Conservation (phyloP, 2,113 vertebrate species). For the Thalassoma bifasciatum region DNA sequence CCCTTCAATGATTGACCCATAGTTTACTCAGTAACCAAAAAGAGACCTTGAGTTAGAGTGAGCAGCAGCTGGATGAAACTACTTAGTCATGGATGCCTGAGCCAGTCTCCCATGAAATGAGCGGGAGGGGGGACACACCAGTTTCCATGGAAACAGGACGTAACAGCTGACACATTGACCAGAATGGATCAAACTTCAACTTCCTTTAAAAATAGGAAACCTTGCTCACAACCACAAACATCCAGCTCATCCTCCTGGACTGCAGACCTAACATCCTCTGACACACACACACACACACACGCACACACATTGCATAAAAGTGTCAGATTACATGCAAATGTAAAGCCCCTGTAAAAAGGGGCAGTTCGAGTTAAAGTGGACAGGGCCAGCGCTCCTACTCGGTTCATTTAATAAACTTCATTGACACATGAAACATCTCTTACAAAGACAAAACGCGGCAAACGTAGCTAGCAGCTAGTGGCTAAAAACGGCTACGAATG, state of each 20-base stretch:
- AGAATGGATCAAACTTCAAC: constrained; percentile 35
- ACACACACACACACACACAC: not conserved
- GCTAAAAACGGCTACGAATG: no score
- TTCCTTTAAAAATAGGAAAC: constrained; percentile 48
- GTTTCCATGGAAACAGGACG: constrained; percentile 53
- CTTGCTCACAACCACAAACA: constrained; percentile 20
- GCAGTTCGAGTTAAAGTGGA: no score
- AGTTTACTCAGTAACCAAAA: constrained; percentile 23
- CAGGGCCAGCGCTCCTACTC: no score
- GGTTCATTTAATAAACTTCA: no score
- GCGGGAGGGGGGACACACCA: not conserved
- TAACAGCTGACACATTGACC: constrained; percentile 43
- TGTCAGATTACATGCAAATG: constrained; percentile 66
- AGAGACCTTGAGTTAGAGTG: not conserved
- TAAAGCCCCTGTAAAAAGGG: no score
- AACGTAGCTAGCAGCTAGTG: no score
- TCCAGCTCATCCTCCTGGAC: constrained; percentile 17
- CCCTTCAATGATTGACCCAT: constrained; percentile 8
- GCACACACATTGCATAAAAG: constrained; percentile 22
- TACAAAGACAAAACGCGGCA: no score
- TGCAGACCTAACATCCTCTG: constrained; percentile 48
- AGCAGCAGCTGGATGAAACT: constrained; percentile 27
- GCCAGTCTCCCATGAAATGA: constrained; percentile 17
- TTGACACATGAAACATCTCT: no score
- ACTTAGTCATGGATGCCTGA: constrained; percentile 57